Conservation (phyloP, 2,888 invertebrate species). For the Torymus texanus region DNA sequence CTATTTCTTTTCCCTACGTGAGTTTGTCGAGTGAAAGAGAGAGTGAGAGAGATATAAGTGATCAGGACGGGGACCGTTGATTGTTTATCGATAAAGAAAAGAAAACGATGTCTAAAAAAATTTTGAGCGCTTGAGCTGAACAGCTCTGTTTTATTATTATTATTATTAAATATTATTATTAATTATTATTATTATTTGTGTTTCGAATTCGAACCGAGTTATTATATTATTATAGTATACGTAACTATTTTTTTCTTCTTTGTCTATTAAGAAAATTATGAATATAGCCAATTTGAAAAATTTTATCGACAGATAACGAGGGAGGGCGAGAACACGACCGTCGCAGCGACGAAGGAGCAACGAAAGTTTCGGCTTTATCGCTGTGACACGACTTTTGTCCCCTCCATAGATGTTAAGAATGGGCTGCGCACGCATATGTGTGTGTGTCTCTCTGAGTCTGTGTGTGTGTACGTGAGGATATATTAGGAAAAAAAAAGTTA, state of each 20-base stretch:
- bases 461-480: not conserved
- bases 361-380: slow-evolving; percentile 21
- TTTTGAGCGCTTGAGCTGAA: too few species aligned
- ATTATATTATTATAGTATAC: slow-evolving; percentile 21
- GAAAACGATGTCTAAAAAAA: too few species aligned
- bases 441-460: not conserved
- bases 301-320: slow-evolving; percentile 19
- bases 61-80: not conserved
- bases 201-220: not conserved
- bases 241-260: slow-evolving; percentile 15
- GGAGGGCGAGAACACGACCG: not conserved
- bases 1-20: not conserved
- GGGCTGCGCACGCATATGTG: not conserved
- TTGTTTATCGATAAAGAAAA: slow-evolving; percentile 23
- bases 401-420: slow-evolving; percentile 9
- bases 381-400: slow-evolving; percentile 16
- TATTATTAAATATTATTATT: too few species aligned
- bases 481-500: slow-evolving; percentile 2
- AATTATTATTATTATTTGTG: not conserved
- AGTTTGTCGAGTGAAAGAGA: not conserved
- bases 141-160: too few species aligned
- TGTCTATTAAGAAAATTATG: slow-evolving; percentile 12
- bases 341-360: slow-evolving; percentile 42
- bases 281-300: slow-evolving; percentile 24
- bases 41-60: too few species aligned